Conservation (phyloP, 2,113 vertebrate genomes). For the Reinhardtius hippoglossoides region DNA sequence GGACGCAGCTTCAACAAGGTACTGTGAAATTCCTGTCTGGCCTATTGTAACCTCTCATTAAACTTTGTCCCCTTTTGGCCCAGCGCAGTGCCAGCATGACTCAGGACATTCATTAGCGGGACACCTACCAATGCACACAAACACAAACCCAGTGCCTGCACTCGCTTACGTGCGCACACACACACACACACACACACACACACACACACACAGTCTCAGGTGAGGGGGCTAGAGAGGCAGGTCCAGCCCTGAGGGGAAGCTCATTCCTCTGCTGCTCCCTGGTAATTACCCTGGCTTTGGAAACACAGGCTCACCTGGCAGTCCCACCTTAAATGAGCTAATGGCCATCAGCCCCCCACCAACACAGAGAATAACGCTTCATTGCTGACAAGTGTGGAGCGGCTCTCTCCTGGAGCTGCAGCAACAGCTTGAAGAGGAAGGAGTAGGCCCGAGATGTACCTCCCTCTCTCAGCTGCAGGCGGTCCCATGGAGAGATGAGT, state of each 20-base stretch:
- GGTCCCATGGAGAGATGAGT: constrained; percentile 64
- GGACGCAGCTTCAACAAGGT: constrained; percentile 99
- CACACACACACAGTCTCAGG: constrained; percentile 26
- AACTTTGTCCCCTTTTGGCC: constrained; percentile 20
- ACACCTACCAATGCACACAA: constrained; percentile 31
- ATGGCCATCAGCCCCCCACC: constrained; percentile 64
- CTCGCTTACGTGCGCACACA: not conserved
- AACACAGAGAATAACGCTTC: constrained; percentile 61
- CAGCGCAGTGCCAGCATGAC: constrained; percentile 40
- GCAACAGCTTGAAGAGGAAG: constrained; percentile 37
- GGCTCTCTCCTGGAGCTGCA: constrained; percentile 44
- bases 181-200: constrained; percentile 7
- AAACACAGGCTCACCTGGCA: constrained; percentile 71
- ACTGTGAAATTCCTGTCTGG: constrained; percentile 56
- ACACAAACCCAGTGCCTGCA: not conserved
- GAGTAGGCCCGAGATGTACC: constrained; percentile 39
- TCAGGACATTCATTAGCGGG: constrained; percentile 65
- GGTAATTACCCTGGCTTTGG: constrained; percentile 74
- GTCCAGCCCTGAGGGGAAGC: constrained; percentile 55
- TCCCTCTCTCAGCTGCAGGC: constrained; percentile 52
- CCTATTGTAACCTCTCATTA: constrained; percentile 50
- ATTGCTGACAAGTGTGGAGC: constrained; percentile 61
- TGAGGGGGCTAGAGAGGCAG: constrained; percentile 50
- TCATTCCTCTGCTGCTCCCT: constrained; percentile 59
- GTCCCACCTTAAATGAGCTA: constrained; percentile 67